phyloP scores from a whole-genome alignment of 2,113 vertebrate species.

The Panthera leo region DNA sequence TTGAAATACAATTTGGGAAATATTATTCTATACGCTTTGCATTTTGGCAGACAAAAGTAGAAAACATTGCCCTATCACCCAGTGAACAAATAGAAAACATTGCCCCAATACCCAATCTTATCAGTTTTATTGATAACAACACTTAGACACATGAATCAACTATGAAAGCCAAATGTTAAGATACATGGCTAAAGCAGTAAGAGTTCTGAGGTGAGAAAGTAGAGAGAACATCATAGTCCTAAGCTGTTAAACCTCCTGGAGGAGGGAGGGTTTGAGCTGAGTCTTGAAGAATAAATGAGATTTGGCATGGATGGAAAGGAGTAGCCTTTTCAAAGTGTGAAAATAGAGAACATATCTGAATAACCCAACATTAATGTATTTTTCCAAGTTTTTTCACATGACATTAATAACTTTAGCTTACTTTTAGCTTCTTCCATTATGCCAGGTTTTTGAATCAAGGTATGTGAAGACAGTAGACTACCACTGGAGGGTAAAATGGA shows the following conservation, averaged over 20 bases:
- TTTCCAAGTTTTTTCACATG: not conserved
- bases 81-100: not conserved
- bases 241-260: not conserved
- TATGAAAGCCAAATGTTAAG: not conserved
- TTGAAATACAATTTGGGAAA: not conserved
- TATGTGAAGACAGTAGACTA: not conserved
- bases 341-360: not conserved
- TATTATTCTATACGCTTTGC: not conserved
- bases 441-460: not conserved
- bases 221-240: too few species aligned
- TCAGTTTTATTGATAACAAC: not conserved
- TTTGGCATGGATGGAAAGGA: not conserved
- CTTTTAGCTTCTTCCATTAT: not conserved
- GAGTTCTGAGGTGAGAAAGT: not conserved
- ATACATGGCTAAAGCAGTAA: not conserved
- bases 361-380: not conserved
- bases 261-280: not conserved
- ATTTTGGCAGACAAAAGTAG: not conserved
- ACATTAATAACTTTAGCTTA: not conserved
- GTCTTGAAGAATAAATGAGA: not conserved
- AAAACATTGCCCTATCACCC: not conserved
- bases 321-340: not conserved
- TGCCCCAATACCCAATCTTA: not conserved
- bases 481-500: not conserved
- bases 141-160: not conserved